Evolutionary conservation across 2,113 vertebrate species (phyloP).

Genomic region (Mesembrinibis cayennensis): DNA sequence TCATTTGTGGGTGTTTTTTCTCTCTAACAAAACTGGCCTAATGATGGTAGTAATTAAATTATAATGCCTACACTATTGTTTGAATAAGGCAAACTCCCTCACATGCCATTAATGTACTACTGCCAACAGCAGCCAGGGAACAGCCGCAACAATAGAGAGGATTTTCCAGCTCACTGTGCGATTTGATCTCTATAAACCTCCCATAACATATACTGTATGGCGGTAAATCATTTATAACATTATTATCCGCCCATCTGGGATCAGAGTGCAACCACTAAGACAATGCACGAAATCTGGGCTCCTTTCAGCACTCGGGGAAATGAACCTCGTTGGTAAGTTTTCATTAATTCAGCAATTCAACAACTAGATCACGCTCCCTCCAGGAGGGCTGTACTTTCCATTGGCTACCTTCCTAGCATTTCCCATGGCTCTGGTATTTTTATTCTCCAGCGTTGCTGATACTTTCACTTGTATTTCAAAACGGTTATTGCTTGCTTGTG

Average conservation of each 20-base stretch:
- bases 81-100: conserved; percentile 10
- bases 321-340: background rate
- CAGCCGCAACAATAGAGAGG: conserved; percentile 6
- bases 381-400: background rate
- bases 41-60: background rate
- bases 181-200: conserved; percentile 42
- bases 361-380: background rate
- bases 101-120: background rate
- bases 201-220: background rate
- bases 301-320: background rate
- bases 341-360: background rate
- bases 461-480: background rate
- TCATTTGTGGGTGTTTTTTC: background rate
- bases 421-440: background rate
- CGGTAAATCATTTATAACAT: conserved; percentile 37
- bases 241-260: conserved; percentile 13
- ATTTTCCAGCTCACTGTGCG: conserved; percentile 25
- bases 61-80: background rate
- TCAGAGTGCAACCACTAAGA: background rate
- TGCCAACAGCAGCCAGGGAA: conserved; percentile 15
- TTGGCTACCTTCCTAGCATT: background rate
- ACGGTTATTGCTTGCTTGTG: background rate
- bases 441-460: background rate
- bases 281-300: background rate
- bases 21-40: background rate